Conservation (phyloP, 2,113 vertebrate species). For the Vulpes vulpes region DNA sequence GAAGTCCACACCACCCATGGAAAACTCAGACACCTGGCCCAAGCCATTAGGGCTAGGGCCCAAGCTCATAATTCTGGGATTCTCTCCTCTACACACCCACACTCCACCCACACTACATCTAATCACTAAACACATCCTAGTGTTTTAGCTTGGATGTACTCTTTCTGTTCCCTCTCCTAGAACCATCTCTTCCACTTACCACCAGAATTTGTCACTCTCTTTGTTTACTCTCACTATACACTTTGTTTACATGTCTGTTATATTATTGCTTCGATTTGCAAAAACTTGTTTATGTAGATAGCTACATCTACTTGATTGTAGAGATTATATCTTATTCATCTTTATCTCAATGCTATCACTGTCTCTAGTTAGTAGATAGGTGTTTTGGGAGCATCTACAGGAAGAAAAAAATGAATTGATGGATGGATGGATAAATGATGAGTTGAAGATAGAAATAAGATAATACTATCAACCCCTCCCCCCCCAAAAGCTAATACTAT, state of each 20-base stretch:
- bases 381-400: neutral
- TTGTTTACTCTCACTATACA: neutral
- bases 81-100: neutral
- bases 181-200: neutral
- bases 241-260: neutral
- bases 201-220: neutral
- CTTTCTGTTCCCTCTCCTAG: neutral
- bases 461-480: neutral
- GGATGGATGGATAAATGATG: neutral
- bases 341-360: neutral
- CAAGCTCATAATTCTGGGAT: neutral
- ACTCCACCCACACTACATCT: no score
- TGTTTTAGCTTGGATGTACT: no score
- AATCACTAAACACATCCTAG: neutral
- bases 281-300: neutral
- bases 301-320: neutral
- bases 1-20: rapidly evolving
- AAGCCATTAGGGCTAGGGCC: rapidly evolving
- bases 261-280: neutral
- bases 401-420: neutral
- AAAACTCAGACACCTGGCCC: neutral
- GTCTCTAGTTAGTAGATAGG: neutral
- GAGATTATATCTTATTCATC: neutral
- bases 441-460: neutral
- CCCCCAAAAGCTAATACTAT: neutral